Base-by-base conservation (phyloP, 2,113 vertebrate genomes). In the Anoplopoma fimbria region DNA sequence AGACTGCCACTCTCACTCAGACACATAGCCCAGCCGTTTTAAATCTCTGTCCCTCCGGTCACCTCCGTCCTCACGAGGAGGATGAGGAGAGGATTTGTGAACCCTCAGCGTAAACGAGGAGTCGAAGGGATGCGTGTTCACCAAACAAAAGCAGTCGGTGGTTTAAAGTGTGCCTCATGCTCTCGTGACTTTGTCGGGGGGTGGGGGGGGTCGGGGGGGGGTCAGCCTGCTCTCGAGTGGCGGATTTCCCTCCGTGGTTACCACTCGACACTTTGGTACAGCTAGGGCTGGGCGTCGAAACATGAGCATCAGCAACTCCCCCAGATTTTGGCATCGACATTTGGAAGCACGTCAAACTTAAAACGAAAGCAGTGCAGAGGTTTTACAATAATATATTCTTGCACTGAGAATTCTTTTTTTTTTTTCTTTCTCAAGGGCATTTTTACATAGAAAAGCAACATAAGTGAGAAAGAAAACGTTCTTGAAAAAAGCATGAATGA, bases 1-100 rank as follows among this genome's bases (percentile, higher is more conserved):
- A 93, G 90, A 93, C 92, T 91, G 92, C 92, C 93, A 81, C 89
- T 91, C 83, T 88, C 88, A 88, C 87, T 79, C 69, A 68, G 88
- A 94, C 91, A 77, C 87, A 84, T 58, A 85, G 88, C 89, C 88
- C 83, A 60, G 77, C 89, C 63, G 84, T 86, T 87, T 86, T 27
- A n/a, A 10, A 58, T 34, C 75, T 82, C 85, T 68, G 75, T 79
- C 84, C 78, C 85, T 84, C 81, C 82, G 63, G 27, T 83, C 82
- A 77, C n/a, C 74, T 17, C 57, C 79, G n/a, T 53, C 78, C 68
- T 68, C 65, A 33, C 0, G 6, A 9, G 53, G 77, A 80, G 79
- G 69, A 62, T 49, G 65, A 82, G 55, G 65, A 64, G 79, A 75
- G 81, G 83, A 77, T 75, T 70, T 75, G 71, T n/a, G n/a, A n/a